Percentiles rank a stretch among this genome's conserved stretches.
These are phyloP conservation scores for Popillia japonica DNA, from an alignment of 1,140 invertebrate species.

Conservation along the genomic window DNA sequence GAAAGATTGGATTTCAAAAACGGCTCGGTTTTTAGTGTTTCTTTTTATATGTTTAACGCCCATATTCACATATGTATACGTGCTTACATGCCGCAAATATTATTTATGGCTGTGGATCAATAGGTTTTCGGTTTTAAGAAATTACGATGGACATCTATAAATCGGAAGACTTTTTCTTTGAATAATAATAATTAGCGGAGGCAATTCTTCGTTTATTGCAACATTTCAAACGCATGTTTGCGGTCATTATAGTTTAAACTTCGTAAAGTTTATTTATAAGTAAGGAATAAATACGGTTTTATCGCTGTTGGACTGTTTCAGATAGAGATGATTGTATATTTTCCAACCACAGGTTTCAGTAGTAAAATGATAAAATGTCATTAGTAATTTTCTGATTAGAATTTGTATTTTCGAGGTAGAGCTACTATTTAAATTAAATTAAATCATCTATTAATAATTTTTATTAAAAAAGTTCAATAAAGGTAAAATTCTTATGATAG, in stretches of 20 bases:
- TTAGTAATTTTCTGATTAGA: neutral
- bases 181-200: neutral
- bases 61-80: neutral
- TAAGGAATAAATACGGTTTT: neutral
- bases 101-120: neutral
- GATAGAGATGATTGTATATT: neutral
- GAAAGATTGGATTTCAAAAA: conserved; percentile 6
- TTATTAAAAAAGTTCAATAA: too few species aligned
- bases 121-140: neutral
- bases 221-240: neutral
- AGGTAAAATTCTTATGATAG: too few species aligned
- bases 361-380: neutral
- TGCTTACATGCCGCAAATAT: neutral
- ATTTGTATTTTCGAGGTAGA: too few species aligned
- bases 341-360: neutral
- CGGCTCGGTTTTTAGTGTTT: neutral
- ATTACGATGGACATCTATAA: neutral
- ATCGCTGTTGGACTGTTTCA: neutral
- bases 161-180: neutral
- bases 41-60: neutral
- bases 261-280: conserved; percentile 1
- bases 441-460: too few species aligned
- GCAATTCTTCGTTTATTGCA: neutral
- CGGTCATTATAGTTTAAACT: conserved; percentile 5
- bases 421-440: too few species aligned